Evolutionary conservation across 2,797 vertebrate species (phyloP).

Genomic region (Amblyopsis hoosieri): DNA sequence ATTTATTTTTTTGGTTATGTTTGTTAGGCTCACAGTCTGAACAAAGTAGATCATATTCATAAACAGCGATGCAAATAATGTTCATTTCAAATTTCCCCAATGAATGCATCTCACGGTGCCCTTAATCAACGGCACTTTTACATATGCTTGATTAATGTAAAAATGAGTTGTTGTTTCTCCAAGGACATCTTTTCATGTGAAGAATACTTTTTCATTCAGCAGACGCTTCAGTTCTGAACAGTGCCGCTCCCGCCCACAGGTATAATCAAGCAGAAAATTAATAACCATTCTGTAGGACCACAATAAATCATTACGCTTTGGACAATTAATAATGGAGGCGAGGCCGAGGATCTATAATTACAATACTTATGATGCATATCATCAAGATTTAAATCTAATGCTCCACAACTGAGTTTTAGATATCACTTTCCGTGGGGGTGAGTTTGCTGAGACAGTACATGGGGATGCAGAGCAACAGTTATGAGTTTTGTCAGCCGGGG

Average conservation of each 20-base stretch:
- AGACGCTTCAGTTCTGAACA: slow-evolving; percentile 81
- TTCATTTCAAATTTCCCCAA: slow-evolving; percentile 83
- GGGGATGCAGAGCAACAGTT: background rate
- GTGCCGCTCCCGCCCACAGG: slow-evolving; percentile 89
- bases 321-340: slow-evolving; percentile 93
- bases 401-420: slow-evolving; percentile 64
- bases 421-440: slow-evolving; percentile 55
- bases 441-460: slow-evolving; percentile 25
- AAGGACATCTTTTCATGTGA: slow-evolving; percentile 85
- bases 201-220: slow-evolving; percentile 82
- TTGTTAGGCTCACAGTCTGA: slow-evolving; percentile 70
- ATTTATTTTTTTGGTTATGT: slow-evolving; percentile 46
- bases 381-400: slow-evolving; percentile 82
- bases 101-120: slow-evolving; percentile 74
- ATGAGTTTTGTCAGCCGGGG: background rate
- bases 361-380: slow-evolving; percentile 86
- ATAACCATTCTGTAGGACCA: slow-evolving; percentile 91
- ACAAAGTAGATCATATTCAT: slow-evolving; percentile 83
- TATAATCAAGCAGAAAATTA: slow-evolving; percentile 97
- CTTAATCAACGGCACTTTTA: slow-evolving; percentile 90
- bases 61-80: slow-evolving; percentile 86
- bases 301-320: slow-evolving; percentile 95
- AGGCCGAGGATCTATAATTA: slow-evolving; percentile 89
- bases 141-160: slow-evolving; percentile 93
- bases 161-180: slow-evolving; percentile 91